phyloP scores from a whole-genome alignment of 2,888 invertebrate genomes.

The Brenthis hecate region DNA sequence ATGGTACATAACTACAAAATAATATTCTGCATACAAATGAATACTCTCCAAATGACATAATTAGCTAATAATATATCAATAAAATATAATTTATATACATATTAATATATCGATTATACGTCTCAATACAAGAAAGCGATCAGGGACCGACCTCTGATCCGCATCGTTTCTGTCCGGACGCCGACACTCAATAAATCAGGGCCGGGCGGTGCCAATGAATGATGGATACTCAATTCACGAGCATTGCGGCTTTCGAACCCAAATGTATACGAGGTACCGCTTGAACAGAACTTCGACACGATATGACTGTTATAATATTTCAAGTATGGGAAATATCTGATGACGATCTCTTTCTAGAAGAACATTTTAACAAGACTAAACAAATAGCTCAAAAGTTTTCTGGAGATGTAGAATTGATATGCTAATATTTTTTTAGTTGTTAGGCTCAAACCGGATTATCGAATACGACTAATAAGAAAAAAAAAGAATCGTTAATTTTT shows the following conservation, averaged over 20 bases:
- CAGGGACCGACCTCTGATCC: constrained; percentile 44
- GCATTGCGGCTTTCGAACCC: constrained; percentile 25
- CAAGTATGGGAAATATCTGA: constrained; percentile 4
- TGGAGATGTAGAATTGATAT: background rate
- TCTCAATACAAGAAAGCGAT: constrained; percentile 37
- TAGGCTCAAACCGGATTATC: constrained; percentile 4
- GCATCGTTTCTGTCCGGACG: constrained; percentile 47
- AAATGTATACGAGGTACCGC: constrained; percentile 8
- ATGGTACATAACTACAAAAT: too few relatives aligned
- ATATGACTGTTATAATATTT: constrained; percentile 19
- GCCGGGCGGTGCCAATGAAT: constrained; percentile 34
- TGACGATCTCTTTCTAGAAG: background rate
- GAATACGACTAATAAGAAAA: constrained; percentile 47
- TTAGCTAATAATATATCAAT: too few relatives aligned
- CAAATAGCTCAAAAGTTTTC: background rate
- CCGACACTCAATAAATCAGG: constrained; percentile 65
- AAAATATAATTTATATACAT: too few relatives aligned
- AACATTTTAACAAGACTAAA: background rate
- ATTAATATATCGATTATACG: constrained; percentile 23
- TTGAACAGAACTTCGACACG: constrained; percentile 9
- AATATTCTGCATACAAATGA: too few relatives aligned
- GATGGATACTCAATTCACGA: constrained; percentile 37
- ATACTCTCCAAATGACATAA: too few relatives aligned
- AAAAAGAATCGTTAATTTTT: constrained; percentile 40
- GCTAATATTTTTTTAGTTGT: constrained; percentile 7